Percentiles rank a stretch among this genome's conserved stretches.
phyloP scores from a whole-genome alignment of 2,797 vertebrate genomes.

The Malurus leucopterus region DNA sequence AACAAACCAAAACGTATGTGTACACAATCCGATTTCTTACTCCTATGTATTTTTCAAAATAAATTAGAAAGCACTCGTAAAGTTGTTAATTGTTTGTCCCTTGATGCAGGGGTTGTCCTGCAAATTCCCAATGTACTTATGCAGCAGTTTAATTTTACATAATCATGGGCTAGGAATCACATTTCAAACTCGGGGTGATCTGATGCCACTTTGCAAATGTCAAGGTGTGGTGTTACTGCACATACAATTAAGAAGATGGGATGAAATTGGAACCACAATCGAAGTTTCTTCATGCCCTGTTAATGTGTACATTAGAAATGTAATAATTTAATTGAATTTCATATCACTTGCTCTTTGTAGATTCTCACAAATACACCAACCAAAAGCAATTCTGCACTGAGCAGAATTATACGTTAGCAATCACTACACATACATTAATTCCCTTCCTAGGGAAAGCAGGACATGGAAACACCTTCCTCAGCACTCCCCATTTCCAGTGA shows the following conservation, averaged over 20 bases:
- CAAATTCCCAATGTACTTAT: constrained; percentile 11
- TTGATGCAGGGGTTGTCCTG: neutral
- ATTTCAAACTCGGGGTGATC: constrained; percentile 73
- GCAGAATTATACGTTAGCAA: neutral
- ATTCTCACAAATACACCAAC: neutral
- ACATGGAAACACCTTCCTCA: neutral
- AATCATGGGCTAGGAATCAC: constrained; percentile 63
- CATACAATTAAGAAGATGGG: constrained; percentile 75
- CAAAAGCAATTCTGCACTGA: neutral
- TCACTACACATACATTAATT: neutral
- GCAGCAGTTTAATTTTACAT: constrained; percentile 62
- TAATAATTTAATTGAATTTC: constrained; percentile 50
- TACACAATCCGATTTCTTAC: neutral
- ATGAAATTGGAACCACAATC: constrained; percentile 70
- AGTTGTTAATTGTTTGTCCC: neutral
- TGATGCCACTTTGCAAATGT: constrained; percentile 58
- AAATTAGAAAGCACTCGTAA: neutral
- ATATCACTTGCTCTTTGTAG: neutral
- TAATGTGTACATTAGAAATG: constrained; percentile 51
- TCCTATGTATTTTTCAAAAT: neutral
- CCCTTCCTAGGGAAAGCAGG: neutral
- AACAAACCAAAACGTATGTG: neutral
- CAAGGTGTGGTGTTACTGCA: constrained; percentile 72
- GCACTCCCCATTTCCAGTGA: neutral
- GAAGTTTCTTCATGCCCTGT: constrained; percentile 60